Evolutionary conservation across 2,113 vertebrate species (phyloP), one percentile per base, ranked within the genome.

Genomic region (Nymphicus hollandicus): DNA sequence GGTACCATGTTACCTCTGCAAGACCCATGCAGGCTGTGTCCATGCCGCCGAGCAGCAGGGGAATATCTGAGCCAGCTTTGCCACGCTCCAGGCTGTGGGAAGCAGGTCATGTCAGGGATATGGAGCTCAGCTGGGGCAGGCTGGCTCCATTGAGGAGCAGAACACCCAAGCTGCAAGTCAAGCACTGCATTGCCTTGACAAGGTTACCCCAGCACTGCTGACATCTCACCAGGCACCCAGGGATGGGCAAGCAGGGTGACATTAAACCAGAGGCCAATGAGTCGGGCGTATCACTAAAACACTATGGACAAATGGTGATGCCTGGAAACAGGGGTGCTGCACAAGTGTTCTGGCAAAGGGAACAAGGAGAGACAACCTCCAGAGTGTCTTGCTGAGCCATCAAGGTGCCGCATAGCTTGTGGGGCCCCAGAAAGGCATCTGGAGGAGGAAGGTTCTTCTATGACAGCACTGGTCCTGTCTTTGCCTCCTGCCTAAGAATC

Each of bases 221-320:
- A 33, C 17, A 11, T 46, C 50, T 44, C 53, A 28, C 17, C 58
- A 70, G 17, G 14, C 31, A 5, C 1, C 13, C 31, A 46, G 63
- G 53, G 17, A 68, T 10, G 29, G 3, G 6, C 27, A 25, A 17
- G 14, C 41, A 43, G 0, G 0, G 70, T 23, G 56, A 35, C 25
- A 10, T 60, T 41, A 37, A 46, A 41, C 28, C 33, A 72, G 52
- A 39, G 17, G 9, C 28, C 13, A 9, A 33, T 12, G 43, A 60
- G 35, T 7, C 10, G 17, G 49, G 19, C 8, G 2, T 2, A 6
- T 7, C 39, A 41, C 33, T 70, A 33, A 39, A 82, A 7, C 12
- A 2, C 41, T 6, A 11, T 1, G 18, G 35, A 9, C 6, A 23
- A 37, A 16, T 0, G 12, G 52, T 6, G 43, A 19, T 63, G 37